Conservation (phyloP, 2,113 vertebrate species). For the Misgurnus anguillicaudatus region DNA sequence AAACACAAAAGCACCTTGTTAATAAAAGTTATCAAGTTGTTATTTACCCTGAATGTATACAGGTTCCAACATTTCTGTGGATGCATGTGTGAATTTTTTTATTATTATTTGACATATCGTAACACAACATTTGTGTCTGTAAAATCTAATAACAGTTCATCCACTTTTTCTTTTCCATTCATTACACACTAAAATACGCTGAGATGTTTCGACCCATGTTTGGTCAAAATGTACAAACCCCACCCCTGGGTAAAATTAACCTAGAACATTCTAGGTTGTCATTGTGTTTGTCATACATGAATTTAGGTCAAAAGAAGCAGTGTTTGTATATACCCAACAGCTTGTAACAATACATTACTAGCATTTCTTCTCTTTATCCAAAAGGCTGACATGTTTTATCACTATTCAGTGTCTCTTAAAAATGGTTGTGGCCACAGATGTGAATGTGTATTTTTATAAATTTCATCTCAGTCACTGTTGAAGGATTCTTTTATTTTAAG, state of each 20-base stretch:
- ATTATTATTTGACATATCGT: constrained; percentile 8
- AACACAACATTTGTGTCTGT: constrained; percentile 24
- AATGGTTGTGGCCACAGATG: neutral
- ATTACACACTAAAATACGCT: neutral
- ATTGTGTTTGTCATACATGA: neutral
- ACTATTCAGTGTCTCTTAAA: constrained; percentile 4
- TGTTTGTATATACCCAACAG: too few relatives aligned
- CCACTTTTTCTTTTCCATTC: neutral
- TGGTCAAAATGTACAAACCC: too few relatives aligned
- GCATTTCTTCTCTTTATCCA: too few relatives aligned
- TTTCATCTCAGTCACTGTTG: neutral
- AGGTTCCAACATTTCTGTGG: constrained; percentile 24
- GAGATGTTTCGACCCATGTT: too few relatives aligned
- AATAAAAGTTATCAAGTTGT: constrained; percentile 33
- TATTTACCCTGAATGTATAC: constrained; percentile 29
- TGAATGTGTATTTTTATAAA: neutral
- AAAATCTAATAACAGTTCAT: neutral
- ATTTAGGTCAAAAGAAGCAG: neutral
- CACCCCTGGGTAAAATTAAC: neutral
- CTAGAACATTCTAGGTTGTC: neutral
- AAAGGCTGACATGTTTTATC: neutral
- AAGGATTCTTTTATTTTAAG: constrained; percentile 20
- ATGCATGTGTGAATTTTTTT: constrained; percentile 41
- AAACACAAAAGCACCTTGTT: constrained; percentile 48
- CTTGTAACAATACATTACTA: too few relatives aligned